Conservation (phyloP, 2,797 vertebrate species). For the Cottoperca gobio region DNA sequence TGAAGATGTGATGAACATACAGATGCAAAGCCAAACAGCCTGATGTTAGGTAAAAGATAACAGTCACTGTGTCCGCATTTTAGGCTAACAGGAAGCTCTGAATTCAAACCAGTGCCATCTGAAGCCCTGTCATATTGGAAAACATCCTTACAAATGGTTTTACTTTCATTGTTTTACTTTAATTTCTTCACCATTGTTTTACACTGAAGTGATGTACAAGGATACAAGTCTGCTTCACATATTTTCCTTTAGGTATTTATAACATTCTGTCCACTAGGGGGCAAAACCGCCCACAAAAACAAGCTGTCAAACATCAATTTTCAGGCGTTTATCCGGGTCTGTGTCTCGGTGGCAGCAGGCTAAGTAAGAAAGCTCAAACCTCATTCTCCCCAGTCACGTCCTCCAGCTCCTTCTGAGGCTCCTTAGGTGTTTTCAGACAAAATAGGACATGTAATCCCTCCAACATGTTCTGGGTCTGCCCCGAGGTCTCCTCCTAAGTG, state of each 20-base stretch:
- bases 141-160: neutral
- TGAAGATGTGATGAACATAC: conserved; percentile 39
- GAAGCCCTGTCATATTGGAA: neutral
- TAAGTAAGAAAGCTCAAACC: neutral
- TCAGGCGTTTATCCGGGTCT: neutral
- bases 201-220: neutral
- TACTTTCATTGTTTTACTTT: neutral
- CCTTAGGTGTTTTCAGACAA: neutral
- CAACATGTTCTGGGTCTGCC: conserved; percentile 20
- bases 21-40: conserved; percentile 35
- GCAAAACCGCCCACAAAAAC: neutral
- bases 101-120: neutral
- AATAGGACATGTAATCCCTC: conserved; percentile 38
- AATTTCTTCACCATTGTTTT: neutral
- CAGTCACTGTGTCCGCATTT: neutral
- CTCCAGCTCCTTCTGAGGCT: conserved; percentile 14
- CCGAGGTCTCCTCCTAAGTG: conserved; percentile 15
- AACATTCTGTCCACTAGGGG: neutral
- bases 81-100: neutral
- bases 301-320: neutral
- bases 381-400: neutral
- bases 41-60: conserved; percentile 15
- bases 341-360: neutral
- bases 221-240: neutral
- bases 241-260: neutral